Evolutionary conservation across 1,140 invertebrate genomes (phyloP).

Genomic region (Lanistes nyassanus): DNA sequence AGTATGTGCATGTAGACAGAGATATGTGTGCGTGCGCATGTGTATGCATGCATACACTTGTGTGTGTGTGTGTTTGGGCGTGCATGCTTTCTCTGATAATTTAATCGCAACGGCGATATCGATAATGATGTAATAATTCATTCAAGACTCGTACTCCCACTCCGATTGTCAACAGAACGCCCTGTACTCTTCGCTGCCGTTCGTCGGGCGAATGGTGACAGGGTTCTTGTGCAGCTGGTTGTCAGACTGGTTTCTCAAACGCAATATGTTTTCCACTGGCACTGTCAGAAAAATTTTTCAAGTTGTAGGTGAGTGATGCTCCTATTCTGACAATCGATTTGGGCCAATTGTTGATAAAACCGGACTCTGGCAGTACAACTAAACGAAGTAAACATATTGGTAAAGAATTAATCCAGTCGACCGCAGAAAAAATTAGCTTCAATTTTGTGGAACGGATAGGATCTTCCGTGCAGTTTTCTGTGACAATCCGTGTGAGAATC

Average conservation of each 20-base stretch:
- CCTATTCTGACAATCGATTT: neutral
- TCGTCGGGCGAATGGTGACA: constrained; percentile 34
- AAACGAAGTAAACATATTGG: no score
- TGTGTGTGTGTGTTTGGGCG: constrained; percentile 5
- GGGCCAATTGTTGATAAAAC: no score
- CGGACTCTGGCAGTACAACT: no score
- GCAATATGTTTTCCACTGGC: constrained; percentile 20
- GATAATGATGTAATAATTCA: neutral
- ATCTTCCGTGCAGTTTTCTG: no score
- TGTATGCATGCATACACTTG: neutral
- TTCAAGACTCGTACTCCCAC: no score
- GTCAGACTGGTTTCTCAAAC: constrained; percentile 31
- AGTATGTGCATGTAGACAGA: neutral
- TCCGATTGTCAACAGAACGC: constrained; percentile 32
- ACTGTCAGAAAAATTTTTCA: constrained; percentile 36
- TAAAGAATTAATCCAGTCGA: no score
- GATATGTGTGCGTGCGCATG: constrained; percentile 3
- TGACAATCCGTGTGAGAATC: no score
- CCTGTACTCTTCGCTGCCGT: constrained; percentile 40
- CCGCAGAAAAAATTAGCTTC: no score
- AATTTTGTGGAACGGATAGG: no score
- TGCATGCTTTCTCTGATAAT: neutral
- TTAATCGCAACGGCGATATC: neutral
- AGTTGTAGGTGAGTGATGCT: constrained; percentile 17
- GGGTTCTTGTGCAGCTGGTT: constrained; percentile 31